These are phyloP conservation scores for Drosophila helvetica DNA, from an alignment of 2,888 invertebrate species.

Conservation along the genomic window DNA sequence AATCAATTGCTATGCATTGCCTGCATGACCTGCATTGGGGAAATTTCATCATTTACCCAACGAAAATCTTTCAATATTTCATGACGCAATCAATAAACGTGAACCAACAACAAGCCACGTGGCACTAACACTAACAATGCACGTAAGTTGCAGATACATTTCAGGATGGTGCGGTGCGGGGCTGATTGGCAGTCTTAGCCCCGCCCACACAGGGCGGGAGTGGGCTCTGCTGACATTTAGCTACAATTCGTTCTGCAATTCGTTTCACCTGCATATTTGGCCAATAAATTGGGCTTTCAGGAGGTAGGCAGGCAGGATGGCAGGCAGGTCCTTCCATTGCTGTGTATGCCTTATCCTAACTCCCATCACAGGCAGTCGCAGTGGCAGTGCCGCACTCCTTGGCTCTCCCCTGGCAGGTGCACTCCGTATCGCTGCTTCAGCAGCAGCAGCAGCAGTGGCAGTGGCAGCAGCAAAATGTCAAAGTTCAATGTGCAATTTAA, in stretches of 20 bases:
- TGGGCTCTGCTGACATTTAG: slow-evolving; percentile 65
- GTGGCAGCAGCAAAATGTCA: slow-evolving; percentile 61
- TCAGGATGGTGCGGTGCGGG: slow-evolving; percentile 3
- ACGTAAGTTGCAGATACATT: slow-evolving; percentile 15
- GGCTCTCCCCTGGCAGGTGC: slow-evolving; percentile 32
- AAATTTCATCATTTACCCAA: slow-evolving; percentile 21
- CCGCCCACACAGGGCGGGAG: slow-evolving; percentile 21
- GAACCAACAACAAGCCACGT: slow-evolving; percentile 66
- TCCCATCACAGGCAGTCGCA: slow-evolving; percentile 29
- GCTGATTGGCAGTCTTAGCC: slow-evolving; percentile 51
- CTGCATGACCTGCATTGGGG: slow-evolving; percentile 56
- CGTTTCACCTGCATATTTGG: slow-evolving; percentile 73
- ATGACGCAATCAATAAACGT: slow-evolving; percentile 75
- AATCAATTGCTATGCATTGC: slow-evolving; percentile 20
- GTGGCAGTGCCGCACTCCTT: slow-evolving; percentile 1
- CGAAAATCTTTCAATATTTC: slow-evolving; percentile 72
- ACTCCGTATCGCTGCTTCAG: slow-evolving; percentile 50
- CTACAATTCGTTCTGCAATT: slow-evolving; percentile 67
- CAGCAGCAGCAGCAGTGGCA: no score
- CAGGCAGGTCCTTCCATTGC: slow-evolving; percentile 7
- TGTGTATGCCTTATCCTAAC: slow-evolving; percentile 58
- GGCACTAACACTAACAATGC: slow-evolving; percentile 28
- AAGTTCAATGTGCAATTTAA: slow-evolving; percentile 79
- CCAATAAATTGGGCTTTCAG: slow-evolving; percentile 64
- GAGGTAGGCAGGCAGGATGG: slow-evolving; percentile 13